Evolutionary conservation across 2,113 vertebrate genomes (phyloP).

Genomic region (Vidua macroura): DNA sequence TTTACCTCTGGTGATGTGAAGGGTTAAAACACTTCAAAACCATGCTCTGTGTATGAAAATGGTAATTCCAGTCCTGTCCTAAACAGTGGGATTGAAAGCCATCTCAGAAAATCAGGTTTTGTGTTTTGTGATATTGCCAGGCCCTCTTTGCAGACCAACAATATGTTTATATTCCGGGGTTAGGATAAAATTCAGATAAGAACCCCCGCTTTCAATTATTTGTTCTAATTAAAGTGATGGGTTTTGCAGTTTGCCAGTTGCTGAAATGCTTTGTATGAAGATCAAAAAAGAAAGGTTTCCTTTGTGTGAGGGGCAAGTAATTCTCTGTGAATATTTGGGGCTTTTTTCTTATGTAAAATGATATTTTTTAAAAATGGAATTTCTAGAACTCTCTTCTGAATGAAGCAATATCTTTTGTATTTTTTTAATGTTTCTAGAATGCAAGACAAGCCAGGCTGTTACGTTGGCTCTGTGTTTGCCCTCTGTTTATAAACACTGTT

Average conservation of each 20-base stretch:
- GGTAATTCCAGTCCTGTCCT: not conserved
- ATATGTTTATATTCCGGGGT: not conserved
- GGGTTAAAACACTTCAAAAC: not conserved
- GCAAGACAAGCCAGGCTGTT: not conserved
- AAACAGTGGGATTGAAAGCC: not conserved
- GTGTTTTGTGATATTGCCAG: not conserved
- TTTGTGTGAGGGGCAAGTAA: not conserved
- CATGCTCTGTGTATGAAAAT: not conserved
- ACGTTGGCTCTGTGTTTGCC: not conserved
- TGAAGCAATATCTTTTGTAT: not conserved
- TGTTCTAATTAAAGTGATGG: not conserved
- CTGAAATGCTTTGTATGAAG: not conserved
- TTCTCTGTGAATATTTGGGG: not conserved
- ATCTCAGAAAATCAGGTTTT: not conserved
- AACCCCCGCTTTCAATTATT: not conserved
- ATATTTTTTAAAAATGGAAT: not conserved
- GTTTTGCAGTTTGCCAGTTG: not conserved
- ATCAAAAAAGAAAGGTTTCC: not conserved
- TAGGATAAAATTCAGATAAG: not conserved
- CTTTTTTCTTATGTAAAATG: not conserved
- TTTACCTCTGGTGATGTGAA: not conserved
- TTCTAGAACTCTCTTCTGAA: not conserved
- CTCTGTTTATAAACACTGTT: slow-evolving; percentile 4
- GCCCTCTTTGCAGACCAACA: not conserved
- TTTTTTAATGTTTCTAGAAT: not conserved